Conservation (phyloP, 2,888 invertebrate species). For the Willowsia nigromaculata region DNA sequence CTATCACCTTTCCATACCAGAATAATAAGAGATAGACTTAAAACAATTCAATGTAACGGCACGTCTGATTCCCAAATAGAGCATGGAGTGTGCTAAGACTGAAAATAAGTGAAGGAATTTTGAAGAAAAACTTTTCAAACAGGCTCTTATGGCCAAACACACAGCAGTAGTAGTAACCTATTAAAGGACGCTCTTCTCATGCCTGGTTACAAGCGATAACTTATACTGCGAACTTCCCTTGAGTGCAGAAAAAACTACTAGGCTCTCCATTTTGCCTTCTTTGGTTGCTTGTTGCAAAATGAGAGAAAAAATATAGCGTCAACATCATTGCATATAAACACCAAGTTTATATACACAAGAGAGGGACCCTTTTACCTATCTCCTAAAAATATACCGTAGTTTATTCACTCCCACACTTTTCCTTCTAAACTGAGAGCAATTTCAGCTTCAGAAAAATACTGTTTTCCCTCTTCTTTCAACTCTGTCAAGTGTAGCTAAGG, state of each 20-base stretch:
- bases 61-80: constrained; percentile 45
- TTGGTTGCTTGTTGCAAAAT: not conserved
- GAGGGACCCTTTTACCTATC: no score
- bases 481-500: constrained; percentile 59
- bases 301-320: not conserved
- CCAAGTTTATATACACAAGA: not conserved
- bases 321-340: not conserved
- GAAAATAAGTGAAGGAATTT: constrained; percentile 13
- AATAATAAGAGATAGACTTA: not conserved
- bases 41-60: constrained; percentile 5
- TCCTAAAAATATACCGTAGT: no score
- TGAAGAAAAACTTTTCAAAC: constrained; percentile 6
- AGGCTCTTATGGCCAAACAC: not conserved
- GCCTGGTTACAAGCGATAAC: constrained; percentile 55
- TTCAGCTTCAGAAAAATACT: no score
- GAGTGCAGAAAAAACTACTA: constrained; percentile 37
- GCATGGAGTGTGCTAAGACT: constrained; percentile 31
- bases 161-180: constrained; percentile 39
- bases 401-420: no score
- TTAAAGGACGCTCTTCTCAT: constrained; percentile 39
- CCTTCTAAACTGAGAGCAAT: no score
- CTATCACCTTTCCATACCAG: not conserved
- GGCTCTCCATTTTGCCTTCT: not conserved
- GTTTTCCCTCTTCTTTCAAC: constrained; percentile 5
- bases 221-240: constrained; percentile 46